These are phyloP conservation scores for Fistularia tabacaria DNA, from an alignment of 2,797 vertebrate species.

Conservation along the genomic window DNA sequence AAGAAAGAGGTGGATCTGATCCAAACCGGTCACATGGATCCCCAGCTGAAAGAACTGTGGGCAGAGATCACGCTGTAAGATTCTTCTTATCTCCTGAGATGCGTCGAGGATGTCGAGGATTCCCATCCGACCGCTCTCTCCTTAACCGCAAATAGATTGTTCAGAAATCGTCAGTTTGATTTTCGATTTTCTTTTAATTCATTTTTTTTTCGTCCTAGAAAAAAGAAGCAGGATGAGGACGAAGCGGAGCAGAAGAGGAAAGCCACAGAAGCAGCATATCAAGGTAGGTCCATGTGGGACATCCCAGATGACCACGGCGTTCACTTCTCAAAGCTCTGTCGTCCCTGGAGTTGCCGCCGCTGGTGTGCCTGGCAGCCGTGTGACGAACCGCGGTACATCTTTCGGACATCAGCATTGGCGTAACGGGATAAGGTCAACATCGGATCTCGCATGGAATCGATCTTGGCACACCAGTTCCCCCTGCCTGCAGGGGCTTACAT, in stretches of 20 bases:
- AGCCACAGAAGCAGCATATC: constrained; percentile 92
- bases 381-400: too few relatives aligned
- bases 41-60: constrained; percentile 91
- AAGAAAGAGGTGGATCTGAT: constrained; percentile 97
- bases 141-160: not conserved
- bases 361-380: too few relatives aligned
- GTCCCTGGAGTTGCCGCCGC: too few relatives aligned
- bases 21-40: constrained; percentile 93
- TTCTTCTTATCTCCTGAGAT: too few relatives aligned
- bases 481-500: too few relatives aligned
- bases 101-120: too few relatives aligned
- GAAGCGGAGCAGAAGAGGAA: constrained; percentile 94
- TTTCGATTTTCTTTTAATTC: not conserved
- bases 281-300: constrained; percentile 70
- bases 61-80: constrained; percentile 87
- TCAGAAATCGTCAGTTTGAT: not conserved
- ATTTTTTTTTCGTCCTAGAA: constrained; percentile 69
- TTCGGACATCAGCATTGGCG: too few relatives aligned
- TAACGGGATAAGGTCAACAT: too few relatives aligned
- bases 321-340: too few relatives aligned
- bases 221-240: constrained; percentile 94
- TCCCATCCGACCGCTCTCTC: not conserved
- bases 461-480: too few relatives aligned
- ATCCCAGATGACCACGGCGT: too few relatives aligned
- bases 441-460: too few relatives aligned